Base-by-base conservation (phyloP, 2,113 vertebrate species). In the Sterna hirundo region DNA sequence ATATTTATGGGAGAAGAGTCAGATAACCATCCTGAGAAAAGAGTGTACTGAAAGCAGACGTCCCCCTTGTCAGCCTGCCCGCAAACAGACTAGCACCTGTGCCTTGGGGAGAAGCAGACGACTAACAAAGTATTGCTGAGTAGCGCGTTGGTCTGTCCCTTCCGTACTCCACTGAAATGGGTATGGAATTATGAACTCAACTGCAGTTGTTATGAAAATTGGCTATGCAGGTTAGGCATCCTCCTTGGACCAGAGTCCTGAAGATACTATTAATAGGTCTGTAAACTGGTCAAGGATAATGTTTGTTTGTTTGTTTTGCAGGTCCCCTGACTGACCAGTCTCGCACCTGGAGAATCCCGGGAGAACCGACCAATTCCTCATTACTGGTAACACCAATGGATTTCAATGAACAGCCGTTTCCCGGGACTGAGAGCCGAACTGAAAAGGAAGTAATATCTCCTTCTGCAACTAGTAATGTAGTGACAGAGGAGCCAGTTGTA, bases 301-400 rank as follows among this genome's bases (percentile, higher is more conserved):
- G 15, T 3, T 79, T 58, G 15, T 40, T 30, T 20, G 60, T 40
- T 84, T 83, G 27, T 78, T 87, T 94, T 94, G 40, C 68, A 97
- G 97, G 88, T 94, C 81, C 97, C 4, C 40, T 94, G 57, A 54
- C 88, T 49, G 96, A 96, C 34, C 82, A 44, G 27, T 62, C 95
- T 64, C 91, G 0, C 51, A 68, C 60, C 40, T 88, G 64, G 85
- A 93, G 64, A 83, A 70, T 70, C 36, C 7, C 52, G 49, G 94
- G 26, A 94, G 94, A 82, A 76, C 51, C 11, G 1, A 69, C 65
- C 47, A 96, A 97, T 74, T 85, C 83, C 38, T 97, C 97, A 2
- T 38, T 72, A 18, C 51, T 46, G 36, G 44, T 71, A 62, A 17
- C 52, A 54, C 70, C 94, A 9, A 25, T 21, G 68, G 51, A 92